These are phyloP conservation scores for Tetramorium parvispinum DNA, from an alignment of 1,140 invertebrate genomes.

Conservation along the genomic window DNA sequence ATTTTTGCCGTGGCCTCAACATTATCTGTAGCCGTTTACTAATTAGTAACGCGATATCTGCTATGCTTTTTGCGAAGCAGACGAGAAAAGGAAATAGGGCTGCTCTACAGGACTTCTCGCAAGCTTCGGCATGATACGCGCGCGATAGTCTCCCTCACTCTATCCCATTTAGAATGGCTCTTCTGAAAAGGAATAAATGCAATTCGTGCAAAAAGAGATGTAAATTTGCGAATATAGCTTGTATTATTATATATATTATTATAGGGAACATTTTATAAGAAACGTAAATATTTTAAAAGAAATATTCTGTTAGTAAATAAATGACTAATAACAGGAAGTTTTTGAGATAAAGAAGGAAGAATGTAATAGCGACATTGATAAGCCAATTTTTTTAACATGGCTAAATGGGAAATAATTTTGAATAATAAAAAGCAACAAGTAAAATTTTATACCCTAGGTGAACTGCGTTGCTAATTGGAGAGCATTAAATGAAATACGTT, in stretches of 20 bases:
- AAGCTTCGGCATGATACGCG: slow-evolving; percentile 68
- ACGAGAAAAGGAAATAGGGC: slow-evolving; percentile 81
- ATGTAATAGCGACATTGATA: neutral
- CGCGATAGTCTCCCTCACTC: slow-evolving; percentile 1
- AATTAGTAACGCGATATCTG: slow-evolving; percentile 83
- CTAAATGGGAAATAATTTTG: slow-evolving; percentile 54
- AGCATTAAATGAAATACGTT: slow-evolving; percentile 71
- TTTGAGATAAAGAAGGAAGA: neutral
- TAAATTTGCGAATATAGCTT: neutral
- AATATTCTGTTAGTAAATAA: neutral
- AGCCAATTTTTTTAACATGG: slow-evolving; percentile 14
- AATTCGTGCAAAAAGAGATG: slow-evolving; percentile 18
- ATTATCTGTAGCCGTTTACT: slow-evolving; percentile 78
- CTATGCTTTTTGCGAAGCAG: slow-evolving; percentile 72
- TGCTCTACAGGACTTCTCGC: slow-evolving; percentile 72
- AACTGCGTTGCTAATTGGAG: slow-evolving; percentile 66
- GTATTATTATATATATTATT: slow-evolving; percentile 12
- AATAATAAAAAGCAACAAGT: slow-evolving; percentile 70
- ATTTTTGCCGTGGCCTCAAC: slow-evolving; percentile 71
- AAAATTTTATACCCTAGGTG: slow-evolving; percentile 66
- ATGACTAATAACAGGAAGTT: neutral
- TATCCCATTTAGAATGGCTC: neutral
- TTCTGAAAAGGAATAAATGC: slow-evolving; percentile 12
- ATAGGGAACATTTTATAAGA: neutral
- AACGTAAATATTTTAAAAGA: neutral